Percentiles rank a stretch among this genome's conserved stretches.
These are phyloP conservation scores for Lacanobia oleracea DNA, from an alignment of 2,888 invertebrate genomes.

Conservation along the genomic window DNA sequence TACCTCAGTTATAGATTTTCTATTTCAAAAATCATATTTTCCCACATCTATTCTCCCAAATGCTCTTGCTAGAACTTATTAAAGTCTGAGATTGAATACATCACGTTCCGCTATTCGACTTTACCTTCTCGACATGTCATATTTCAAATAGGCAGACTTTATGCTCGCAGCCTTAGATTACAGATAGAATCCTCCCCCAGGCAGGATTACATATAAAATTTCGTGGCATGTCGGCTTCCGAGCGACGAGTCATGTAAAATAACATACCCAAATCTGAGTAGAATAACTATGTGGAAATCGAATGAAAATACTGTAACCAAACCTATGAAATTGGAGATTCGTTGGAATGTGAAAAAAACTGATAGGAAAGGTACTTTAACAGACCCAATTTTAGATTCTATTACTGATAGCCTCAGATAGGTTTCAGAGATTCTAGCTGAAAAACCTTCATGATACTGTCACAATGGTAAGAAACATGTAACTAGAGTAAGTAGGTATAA, in stretches of 20 bases:
- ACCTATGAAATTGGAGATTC: slow-evolving; percentile 16
- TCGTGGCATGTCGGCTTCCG: slow-evolving; percentile 1
- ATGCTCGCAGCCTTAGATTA: slow-evolving; percentile 26
- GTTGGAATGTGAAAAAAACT: slow-evolving; percentile 3
- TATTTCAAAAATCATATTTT: background rate
- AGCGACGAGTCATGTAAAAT: slow-evolving; percentile 22
- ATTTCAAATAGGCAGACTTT: slow-evolving; percentile 30
- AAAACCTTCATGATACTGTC: background rate
- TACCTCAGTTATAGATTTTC: background rate
- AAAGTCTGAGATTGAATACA: slow-evolving; percentile 24
- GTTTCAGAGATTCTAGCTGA: background rate
- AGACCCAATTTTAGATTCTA: slow-evolving; percentile 35
- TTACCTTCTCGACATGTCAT: slow-evolving; percentile 15
- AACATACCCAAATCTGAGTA: slow-evolving; percentile 32
- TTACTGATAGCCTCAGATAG: slow-evolving; percentile 19
- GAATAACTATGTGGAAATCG: slow-evolving; percentile 26
- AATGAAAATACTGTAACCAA: slow-evolving; percentile 3
- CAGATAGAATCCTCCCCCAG: slow-evolving; percentile 15
- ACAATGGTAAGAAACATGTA: background rate
- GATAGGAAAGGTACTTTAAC: slow-evolving; percentile 10
- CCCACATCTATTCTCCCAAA: background rate
- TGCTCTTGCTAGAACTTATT: slow-evolving; percentile 18
- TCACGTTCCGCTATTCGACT: slow-evolving; percentile 1
- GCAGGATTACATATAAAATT: slow-evolving; percentile 34
- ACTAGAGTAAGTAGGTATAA: background rate